phyloP scores from a whole-genome alignment of 2,888 invertebrate species.

The Deilephila porcellus region DNA sequence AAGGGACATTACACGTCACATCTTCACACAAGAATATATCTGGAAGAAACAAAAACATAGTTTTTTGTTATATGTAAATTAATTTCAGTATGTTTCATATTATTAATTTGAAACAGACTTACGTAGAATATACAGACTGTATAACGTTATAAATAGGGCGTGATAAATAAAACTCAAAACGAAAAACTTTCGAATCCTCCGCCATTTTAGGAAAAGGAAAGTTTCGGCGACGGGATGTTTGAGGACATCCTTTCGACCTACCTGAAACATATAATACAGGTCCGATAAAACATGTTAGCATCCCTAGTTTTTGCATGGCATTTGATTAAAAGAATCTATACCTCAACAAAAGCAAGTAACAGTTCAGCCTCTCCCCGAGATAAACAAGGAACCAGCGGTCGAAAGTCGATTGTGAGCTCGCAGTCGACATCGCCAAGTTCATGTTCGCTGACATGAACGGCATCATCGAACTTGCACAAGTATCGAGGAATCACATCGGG shows the following conservation, averaged over 20 bases:
- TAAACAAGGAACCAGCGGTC: conserved; percentile 86
- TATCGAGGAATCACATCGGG: conserved; percentile 92
- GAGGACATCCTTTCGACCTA: conserved; percentile 90
- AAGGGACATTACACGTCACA: conserved; percentile 68
- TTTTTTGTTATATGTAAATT: conserved; percentile 1
- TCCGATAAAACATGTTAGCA: too few relatives aligned
- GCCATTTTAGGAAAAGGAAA: conserved; percentile 93
- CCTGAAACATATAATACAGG: conserved; percentile 62
- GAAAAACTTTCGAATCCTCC: conserved; percentile 92
- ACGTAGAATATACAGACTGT: conserved; percentile 89
- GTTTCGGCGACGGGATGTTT: conserved; percentile 94
- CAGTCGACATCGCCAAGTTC: conserved; percentile 94
- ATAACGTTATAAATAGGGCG: conserved; percentile 89
- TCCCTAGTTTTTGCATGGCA: neutral
- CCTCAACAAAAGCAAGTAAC: conserved; percentile 89
- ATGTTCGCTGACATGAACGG: conserved; percentile 92
- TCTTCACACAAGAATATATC: conserved; percentile 82
- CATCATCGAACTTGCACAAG: conserved; percentile 88
- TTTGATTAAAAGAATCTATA: conserved; percentile 37
- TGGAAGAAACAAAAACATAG: conserved; percentile 53
- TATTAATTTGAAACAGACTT: conserved; percentile 52
- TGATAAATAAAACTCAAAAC: conserved; percentile 91
- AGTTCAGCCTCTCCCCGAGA: conserved; percentile 89
- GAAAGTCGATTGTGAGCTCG: conserved; percentile 87
- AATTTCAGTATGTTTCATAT: too few relatives aligned